phyloP scores from a whole-genome alignment of 2,797 vertebrate species.

The Galaxias olidus region DNA sequence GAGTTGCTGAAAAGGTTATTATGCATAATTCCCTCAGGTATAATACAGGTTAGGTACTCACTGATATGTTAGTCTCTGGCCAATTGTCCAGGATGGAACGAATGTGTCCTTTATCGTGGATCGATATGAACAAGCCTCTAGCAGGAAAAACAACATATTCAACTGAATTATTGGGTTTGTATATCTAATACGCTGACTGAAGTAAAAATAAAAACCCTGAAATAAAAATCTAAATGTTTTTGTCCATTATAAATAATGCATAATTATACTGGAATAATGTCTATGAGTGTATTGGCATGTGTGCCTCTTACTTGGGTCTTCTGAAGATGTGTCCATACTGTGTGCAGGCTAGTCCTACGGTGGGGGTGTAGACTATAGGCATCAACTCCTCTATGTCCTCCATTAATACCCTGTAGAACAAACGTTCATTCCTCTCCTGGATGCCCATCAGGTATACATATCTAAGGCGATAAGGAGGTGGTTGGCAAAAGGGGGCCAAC shows the following conservation, averaged over 20 bases:
- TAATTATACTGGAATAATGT: too few species aligned
- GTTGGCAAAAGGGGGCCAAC: background rate
- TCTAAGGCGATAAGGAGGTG: constrained; percentile 62
- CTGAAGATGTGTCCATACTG: constrained; percentile 98
- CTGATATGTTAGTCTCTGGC: constrained; percentile 93
- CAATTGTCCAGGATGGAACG: constrained; percentile 95
- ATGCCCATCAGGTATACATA: constrained; percentile 98
- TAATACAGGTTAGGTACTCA: constrained; percentile 55
- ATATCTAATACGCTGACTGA: background rate
- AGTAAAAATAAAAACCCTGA: background rate
- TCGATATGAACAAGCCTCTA: constrained; percentile 96
- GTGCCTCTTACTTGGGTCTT: constrained; percentile 89
- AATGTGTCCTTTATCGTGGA: constrained; percentile 92
- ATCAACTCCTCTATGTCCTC: constrained; percentile 92
- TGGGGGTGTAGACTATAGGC: constrained; percentile 99
- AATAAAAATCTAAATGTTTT: background rate
- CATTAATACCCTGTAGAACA: constrained; percentile 93
- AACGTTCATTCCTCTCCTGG: constrained; percentile 93
- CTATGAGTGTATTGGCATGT: too few species aligned
- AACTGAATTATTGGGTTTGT: too few species aligned
- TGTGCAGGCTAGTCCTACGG: constrained; percentile 93
- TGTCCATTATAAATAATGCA: too few species aligned
- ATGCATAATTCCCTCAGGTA: too few species aligned
- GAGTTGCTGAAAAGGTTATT: too few species aligned
- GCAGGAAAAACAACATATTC: constrained; percentile 19